These are phyloP conservation scores for Ylistrum balloti DNA, from an alignment of 1,140 invertebrate species.

Conservation along the genomic window DNA sequence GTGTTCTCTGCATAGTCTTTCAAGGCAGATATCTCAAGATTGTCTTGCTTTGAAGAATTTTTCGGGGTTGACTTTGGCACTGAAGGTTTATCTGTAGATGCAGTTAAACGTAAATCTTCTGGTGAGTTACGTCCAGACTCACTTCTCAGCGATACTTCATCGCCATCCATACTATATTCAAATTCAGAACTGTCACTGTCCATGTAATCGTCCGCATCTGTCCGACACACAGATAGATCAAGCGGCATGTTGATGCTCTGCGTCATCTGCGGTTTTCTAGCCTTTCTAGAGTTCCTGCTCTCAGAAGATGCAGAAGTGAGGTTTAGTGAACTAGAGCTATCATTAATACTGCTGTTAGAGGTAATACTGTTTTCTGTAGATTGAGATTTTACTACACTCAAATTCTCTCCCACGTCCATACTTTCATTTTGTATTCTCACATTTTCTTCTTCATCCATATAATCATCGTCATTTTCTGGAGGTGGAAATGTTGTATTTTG, in stretches of 20 bases:
- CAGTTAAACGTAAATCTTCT: not conserved
- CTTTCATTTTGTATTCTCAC: not conserved
- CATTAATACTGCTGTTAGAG: not conserved
- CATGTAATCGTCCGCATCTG: not conserved
- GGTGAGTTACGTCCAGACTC: conserved; percentile 2
- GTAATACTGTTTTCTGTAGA: conserved; percentile 26
- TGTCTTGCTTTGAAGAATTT: conserved; percentile 45
- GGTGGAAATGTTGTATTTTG: conserved; percentile 72
- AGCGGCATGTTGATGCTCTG: not conserved
- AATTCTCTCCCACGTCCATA: conserved; percentile 35
- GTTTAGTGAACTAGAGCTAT: conserved; percentile 26
- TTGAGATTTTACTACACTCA: not conserved
- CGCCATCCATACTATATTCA: conserved; percentile 15
- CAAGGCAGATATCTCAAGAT: conserved; percentile 74
- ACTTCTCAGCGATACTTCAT: conserved; percentile 36
- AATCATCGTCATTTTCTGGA: conserved; percentile 56
- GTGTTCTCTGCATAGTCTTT: conserved; percentile 89
- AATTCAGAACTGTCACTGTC: conserved; percentile 12
- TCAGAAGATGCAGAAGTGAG: not conserved
- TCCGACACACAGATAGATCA: not conserved
- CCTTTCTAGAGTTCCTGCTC: not conserved
- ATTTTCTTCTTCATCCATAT: conserved; percentile 56
- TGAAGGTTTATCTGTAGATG: not conserved
- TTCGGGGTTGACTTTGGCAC: not conserved
- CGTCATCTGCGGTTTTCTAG: not conserved